phyloP scores from a whole-genome alignment of 2,888 invertebrate genomes.

The Dicycla oo region DNA sequence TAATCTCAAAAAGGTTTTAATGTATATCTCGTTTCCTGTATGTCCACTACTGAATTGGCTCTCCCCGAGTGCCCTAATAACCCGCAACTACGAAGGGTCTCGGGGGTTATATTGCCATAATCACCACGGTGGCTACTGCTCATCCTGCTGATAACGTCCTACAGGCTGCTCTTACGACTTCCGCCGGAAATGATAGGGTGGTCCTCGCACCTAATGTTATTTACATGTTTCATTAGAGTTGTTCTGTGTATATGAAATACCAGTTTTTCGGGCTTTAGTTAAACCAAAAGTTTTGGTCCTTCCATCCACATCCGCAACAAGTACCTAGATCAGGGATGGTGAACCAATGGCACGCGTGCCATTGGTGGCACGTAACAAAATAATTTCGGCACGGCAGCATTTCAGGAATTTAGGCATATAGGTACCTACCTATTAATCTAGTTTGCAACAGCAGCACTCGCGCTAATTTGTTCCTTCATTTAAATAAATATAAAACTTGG shows the following conservation, averaged over 20 bases:
- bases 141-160: slow-evolving; percentile 48
- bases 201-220: slow-evolving; percentile 51
- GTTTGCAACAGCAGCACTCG: too few relatives aligned
- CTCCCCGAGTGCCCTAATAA: slow-evolving; percentile 19
- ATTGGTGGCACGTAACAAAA: too few relatives aligned
- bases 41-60: slow-evolving; percentile 29
- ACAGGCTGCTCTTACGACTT: slow-evolving; percentile 26
- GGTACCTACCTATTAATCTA: too few relatives aligned
- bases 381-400: too few relatives aligned
- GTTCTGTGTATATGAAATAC: slow-evolving; percentile 1
- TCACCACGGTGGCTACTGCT: slow-evolving; percentile 29
- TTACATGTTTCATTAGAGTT: slow-evolving; percentile 43
- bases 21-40: slow-evolving; percentile 1
- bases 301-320: background rate
- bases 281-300: slow-evolving; percentile 1
- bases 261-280: slow-evolving; percentile 2
- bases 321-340: too few relatives aligned
- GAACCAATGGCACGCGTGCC: too few relatives aligned
- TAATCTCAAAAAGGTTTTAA: slow-evolving; percentile 3
- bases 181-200: slow-evolving; percentile 50
- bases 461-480: too few relatives aligned
- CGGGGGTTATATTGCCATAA: slow-evolving; percentile 40
- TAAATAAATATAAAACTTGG: too few relatives aligned
- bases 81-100: slow-evolving; percentile 17
- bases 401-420: too few relatives aligned